Conservation (phyloP, 1,140 invertebrate genomes). For the Spodoptera frugiperda region DNA sequence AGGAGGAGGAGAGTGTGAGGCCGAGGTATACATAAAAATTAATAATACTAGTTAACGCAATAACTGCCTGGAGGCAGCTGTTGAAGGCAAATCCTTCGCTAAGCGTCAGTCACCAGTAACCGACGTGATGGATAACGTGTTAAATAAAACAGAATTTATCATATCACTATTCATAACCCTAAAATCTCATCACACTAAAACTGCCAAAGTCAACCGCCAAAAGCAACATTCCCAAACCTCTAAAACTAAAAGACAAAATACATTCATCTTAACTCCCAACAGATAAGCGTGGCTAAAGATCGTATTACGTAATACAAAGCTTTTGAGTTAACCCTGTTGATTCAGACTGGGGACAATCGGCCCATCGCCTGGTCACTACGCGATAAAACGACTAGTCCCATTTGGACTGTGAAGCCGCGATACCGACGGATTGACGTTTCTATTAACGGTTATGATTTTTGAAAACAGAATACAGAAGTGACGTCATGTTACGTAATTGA, state of each 20-base stretch:
- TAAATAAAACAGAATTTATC: no score
- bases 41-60: no score
- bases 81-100: no score
- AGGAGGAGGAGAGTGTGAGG: no score
- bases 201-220: background rate
- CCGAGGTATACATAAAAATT: no score
- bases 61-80: no score
- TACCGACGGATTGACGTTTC: constrained; percentile 32
- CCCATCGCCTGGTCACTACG: constrained; percentile 31
- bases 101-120: no score
- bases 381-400: constrained; percentile 36
- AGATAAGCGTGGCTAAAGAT: constrained; percentile 19
- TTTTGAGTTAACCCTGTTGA: constrained; percentile 41
- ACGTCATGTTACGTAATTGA: constrained; percentile 21
- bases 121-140: no score
- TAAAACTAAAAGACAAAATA: constrained; percentile 13
- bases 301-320: constrained; percentile 39
- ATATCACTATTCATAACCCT: no score
- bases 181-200: background rate
- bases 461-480: constrained; percentile 5
- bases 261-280: constrained; percentile 20
- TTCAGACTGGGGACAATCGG: constrained; percentile 35
- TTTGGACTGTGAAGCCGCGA: constrained; percentile 39
- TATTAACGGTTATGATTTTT: constrained; percentile 46
- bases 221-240: background rate